Base-by-base conservation (phyloP, 2,113 vertebrate genomes). In the Todiramphus saurophagus region DNA sequence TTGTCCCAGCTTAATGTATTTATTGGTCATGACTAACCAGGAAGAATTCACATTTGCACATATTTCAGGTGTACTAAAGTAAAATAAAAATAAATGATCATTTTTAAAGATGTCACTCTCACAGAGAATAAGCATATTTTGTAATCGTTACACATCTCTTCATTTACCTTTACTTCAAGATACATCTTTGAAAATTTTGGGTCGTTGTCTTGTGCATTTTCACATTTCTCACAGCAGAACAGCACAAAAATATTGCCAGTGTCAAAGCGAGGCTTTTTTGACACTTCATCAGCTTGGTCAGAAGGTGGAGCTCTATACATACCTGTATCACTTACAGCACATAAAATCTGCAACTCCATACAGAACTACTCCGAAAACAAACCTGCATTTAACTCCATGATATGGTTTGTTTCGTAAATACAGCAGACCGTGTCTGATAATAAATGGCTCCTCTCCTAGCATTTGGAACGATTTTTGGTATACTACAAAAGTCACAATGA, bases 291-390 rank as follows among this genome's bases (percentile, higher is more conserved):
- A 25, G 66, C 69, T 95, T 91, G 92, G 97, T 97, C 98, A 88
- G 97, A 98, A 98, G 98, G 96, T 98, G 98, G 98, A 97, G 98
- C 98, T 98, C 97, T 98, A 85, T 96, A 97, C 98, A 97, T 97
- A 95, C 92, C 95, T 94, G 94, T 96, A 76, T 63, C 48, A 46
- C 58, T 76, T 10, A 31, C 75, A 33, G 66, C 67, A 83, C 64
- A 78, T 27, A 76, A 82, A 92, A 89, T 82, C 95, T 73, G 93
- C 82, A 96, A 80, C 86, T 83, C 56, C 74, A 33, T 53, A 53
- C 55, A 87, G 90, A 93, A 96, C 77, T 90, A 88, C 94, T 93
- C 79, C 88, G 91, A 96, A 97, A 98, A 94, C 72, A 91, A 93
- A 90, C 76, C 95, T 78, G 73, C 83, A 83, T 94, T 96, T 96